Base-by-base conservation (phyloP, 2,888 invertebrate genomes). In the Chydorus sphaericus region DNA sequence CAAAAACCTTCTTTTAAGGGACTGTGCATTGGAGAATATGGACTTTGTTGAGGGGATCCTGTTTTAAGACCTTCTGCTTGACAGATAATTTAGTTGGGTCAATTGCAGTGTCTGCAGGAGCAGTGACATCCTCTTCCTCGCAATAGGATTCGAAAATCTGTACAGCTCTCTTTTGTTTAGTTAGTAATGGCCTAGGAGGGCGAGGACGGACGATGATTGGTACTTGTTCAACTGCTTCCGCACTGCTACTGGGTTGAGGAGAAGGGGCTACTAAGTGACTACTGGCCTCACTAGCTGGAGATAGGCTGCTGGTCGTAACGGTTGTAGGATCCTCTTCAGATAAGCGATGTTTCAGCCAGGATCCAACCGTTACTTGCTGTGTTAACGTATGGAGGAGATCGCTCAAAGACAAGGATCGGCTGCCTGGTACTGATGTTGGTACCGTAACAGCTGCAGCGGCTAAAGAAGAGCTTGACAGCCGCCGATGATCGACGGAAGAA, bases 21-120 rank as follows among this genome's bases (percentile, higher is more conserved):
- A 94, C 68, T 96, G 94, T 70, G 79, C 87, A 62, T 77, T 97
- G 63, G 91, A 94, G 73, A 97, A 97, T 71, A 96, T 96, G 10
- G 93, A 94, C 70, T 96, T 80, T 69, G 81, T 96, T 38, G 96
- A 96, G 70, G 97, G 96, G 57, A 85, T 97, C 82, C 68, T 91
- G 90, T 66, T 91, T 86, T 59, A 63, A 63, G 18, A 62, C 52
- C 11, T 31, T 33, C 11, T 23, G 26, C 8, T 44, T 44, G 44
- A 28, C 44, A 23, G 44, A 26, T 23, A 20, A 20, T 11, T 31
- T 26, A 6, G 10, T 16, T 49, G 26, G 11, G 4, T 30, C 29
- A 11, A 49, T 20, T 4, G 33, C 16, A n/a, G n/a, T n/a, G n/a
- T n/a, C n/a, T n/a, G n/a, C n/a, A n/a, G n/a, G n/a, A n/a, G n/a